Conservation (phyloP, 2,113 vertebrate species). For the Thunnus thynnus region DNA sequence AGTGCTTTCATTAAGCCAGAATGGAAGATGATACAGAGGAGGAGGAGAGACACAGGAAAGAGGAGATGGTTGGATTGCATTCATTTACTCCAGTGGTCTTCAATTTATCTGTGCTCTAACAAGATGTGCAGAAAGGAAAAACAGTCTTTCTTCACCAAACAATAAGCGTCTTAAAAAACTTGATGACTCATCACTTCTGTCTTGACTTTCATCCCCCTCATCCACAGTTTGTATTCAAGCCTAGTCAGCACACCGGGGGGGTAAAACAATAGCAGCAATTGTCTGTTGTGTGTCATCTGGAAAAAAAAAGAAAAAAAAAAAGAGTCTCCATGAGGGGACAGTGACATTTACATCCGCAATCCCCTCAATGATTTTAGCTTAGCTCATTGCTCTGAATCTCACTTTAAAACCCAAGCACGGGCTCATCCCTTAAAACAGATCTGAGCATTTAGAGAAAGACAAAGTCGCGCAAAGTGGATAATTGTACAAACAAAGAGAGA, state of each 20-base stretch:
- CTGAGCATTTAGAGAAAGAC: conserved; percentile 33
- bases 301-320: neutral
- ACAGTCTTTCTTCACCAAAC: conserved; percentile 9
- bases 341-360: conserved; percentile 72
- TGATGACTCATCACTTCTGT: conserved; percentile 50
- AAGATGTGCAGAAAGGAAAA: neutral
- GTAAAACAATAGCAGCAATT: conserved; percentile 43
- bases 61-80: neutral
- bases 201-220: conserved; percentile 44
- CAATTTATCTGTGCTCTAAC: conserved; percentile 29
- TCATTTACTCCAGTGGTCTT: neutral
- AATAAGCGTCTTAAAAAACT: conserved; percentile 53
- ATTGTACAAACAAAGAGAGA: conserved; percentile 57
- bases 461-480: conserved; percentile 64
- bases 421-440: conserved; percentile 58
- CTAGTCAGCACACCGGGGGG: conserved; percentile 43
- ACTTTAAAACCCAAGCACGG: conserved; percentile 29
- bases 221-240: conserved; percentile 33
- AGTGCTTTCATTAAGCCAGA: neutral
- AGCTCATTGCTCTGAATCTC: conserved; percentile 21
- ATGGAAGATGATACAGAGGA: neutral
- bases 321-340: conserved; percentile 34
- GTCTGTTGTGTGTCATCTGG: conserved; percentile 14
- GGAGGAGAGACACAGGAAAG: neutral
- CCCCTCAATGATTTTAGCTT: conserved; percentile 58